Evolutionary conservation across 2,888 invertebrate genomes (phyloP), one percentile per base, ranked within the genome.

Genomic region (Phaedon cochleariae): DNA sequence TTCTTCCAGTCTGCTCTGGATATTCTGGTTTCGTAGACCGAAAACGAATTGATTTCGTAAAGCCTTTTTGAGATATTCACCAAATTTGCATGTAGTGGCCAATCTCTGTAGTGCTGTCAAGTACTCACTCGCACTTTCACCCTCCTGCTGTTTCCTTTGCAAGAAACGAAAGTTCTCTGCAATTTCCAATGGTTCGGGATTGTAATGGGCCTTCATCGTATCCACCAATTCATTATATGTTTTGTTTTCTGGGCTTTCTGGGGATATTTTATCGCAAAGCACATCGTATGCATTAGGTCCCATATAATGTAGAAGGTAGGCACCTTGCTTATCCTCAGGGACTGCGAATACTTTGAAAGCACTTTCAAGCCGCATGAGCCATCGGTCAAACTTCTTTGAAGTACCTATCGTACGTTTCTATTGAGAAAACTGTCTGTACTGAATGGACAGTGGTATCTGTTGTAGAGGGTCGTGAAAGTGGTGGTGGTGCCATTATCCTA

Each of bases 11-110:
- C n/a, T n/a, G n/a, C n/a, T n/a, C n/a, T n/a, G n/a, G n/a, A n/a
- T n/a, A n/a, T n/a, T n/a, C n/a, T n/a, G n/a, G n/a, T n/a, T n/a
- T n/a, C n/a, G n/a, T n/a, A n/a, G n/a, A n/a, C n/a, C n/a, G n/a
- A n/a, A n/a, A n/a, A n/a, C 73, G 48, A 77, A 76, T 69, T 75
- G 74, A 64, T 77, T 76, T 10, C 75, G 49, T 53, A 76, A 48
- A 34, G 22, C 74, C n/a, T 72, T 75, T 9, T 73, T 71, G 53
- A 76, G 67, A 61, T 72, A 77, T n/a, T 45, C 41, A 10, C 70
- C 71, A 63, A 76, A 76, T 54, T 72, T 73, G 58, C 75, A 76
- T 21, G 59, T 12, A 6, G 64, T 53, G 1, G 64, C 48, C 15
- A 76, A 59, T 59, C 68, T 72, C 37, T 75, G 68, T 31, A 75